Conservation (phyloP, 1,140 invertebrate genomes). For the Phortica variegata region DNA sequence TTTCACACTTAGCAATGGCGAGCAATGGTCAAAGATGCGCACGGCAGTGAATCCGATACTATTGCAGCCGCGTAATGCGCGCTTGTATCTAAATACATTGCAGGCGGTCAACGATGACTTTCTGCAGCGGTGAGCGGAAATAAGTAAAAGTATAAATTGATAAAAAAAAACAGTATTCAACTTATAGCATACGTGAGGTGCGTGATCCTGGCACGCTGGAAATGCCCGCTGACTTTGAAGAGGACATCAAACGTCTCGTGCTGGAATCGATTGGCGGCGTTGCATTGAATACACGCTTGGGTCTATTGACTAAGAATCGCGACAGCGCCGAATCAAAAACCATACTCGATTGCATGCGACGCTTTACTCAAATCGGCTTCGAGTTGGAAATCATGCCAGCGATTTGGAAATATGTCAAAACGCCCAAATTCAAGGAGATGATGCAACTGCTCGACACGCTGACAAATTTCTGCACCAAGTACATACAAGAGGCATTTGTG, state of each 20-base stretch:
- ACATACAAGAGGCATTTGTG: slow-evolving; percentile 35
- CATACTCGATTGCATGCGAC: slow-evolving; percentile 64
- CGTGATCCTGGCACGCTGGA: slow-evolving; percentile 60
- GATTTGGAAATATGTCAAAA: slow-evolving; percentile 65
- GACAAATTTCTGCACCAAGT: slow-evolving; percentile 24
- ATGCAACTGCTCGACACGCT: slow-evolving; percentile 57
- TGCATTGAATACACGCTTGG: slow-evolving; percentile 70
- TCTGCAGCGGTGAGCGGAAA: slow-evolving; percentile 57
- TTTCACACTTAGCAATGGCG: neutral
- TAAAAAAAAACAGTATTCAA: neutral
- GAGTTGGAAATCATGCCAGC: slow-evolving; percentile 65
- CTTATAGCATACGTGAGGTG: slow-evolving; percentile 59
- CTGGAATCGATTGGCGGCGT: slow-evolving; percentile 71
- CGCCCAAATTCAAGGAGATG: slow-evolving; percentile 61
- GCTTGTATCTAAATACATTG: slow-evolving; percentile 36
- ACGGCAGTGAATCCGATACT: slow-evolving; percentile 45
- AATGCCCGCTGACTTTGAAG: slow-evolving; percentile 63
- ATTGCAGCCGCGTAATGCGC: slow-evolving; percentile 44
- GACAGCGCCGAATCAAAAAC: slow-evolving; percentile 60
- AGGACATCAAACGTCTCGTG: slow-evolving; percentile 69
- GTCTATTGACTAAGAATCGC: slow-evolving; percentile 52
- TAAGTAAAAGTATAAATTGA: neutral
- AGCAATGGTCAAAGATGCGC: slow-evolving; percentile 33
- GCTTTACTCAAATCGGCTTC: slow-evolving; percentile 45
- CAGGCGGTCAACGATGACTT: slow-evolving; percentile 44